A percentile compares a stretch with the other conserved stretches of the same genome.
Conservation (phyloP, 2,797 vertebrate species). For the Kryptopterus vitreolus region DNA sequence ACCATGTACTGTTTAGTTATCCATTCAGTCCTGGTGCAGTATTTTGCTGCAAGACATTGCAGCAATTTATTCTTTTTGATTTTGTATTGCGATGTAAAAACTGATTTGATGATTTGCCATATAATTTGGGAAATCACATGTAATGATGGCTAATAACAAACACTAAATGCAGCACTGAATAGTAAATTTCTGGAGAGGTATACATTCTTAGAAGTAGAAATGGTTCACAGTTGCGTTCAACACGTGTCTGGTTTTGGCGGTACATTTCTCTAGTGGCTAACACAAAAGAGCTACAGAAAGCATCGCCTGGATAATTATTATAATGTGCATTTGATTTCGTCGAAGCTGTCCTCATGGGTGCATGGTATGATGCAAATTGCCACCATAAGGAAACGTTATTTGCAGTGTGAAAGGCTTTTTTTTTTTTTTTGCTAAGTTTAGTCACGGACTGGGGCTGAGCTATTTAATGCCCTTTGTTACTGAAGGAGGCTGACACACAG, state of each 20-base stretch:
- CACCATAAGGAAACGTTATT: not conserved
- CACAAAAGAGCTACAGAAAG: not conserved
- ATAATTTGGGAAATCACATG: not conserved
- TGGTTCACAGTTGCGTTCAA: not conserved
- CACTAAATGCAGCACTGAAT: not conserved
- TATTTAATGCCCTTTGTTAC: conserved; percentile 22
- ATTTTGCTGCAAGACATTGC: not conserved
- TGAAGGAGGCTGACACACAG: conserved; percentile 7
- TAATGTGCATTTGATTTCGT: not conserved
- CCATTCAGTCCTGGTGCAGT: not conserved
- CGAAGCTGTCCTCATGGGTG: not conserved
- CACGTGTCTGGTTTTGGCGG: not conserved
- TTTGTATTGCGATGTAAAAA: too few relatives aligned
- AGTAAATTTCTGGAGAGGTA: not conserved
- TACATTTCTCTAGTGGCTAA: not conserved
- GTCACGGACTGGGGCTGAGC: not conserved
- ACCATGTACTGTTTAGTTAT: not conserved
- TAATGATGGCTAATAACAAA: too few relatives aligned
- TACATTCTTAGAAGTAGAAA: not conserved
- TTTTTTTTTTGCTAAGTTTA: conserved; percentile 8
- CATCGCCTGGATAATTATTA: not conserved
- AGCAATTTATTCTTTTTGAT: not conserved
- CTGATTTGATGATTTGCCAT: too few relatives aligned
- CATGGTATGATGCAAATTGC: not conserved
- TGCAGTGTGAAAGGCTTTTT: conserved; percentile 5